Evolutionary conservation across 2,888 invertebrate species (phyloP).

Genomic region (Ptychoptera contaminata): DNA sequence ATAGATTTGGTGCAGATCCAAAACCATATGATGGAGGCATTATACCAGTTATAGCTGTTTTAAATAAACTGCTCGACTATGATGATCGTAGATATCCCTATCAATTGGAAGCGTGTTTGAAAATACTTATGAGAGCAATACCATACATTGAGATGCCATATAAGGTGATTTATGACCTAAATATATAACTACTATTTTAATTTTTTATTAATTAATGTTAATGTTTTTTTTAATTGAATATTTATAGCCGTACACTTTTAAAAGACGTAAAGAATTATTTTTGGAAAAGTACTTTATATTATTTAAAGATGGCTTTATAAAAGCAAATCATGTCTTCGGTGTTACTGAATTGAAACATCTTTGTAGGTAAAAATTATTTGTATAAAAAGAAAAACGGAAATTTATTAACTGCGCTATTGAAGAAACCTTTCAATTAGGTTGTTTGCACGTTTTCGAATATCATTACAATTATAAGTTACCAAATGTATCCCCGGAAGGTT

Average conservation of each 20-base stretch:
- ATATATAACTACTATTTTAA: neutral
- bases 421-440: too few relatives aligned
- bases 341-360: conserved; percentile 54
- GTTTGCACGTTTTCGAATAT: too few relatives aligned
- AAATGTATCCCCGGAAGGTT: too few relatives aligned
- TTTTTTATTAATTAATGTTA: conserved; percentile 28
- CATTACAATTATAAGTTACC: too few relatives aligned
- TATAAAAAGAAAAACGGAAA: neutral
- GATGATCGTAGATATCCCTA: conserved; percentile 45
- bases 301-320: conserved; percentile 25
- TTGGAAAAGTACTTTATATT: conserved; percentile 24
- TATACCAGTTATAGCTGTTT: conserved; percentile 44
- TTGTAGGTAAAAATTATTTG: conserved; percentile 32
- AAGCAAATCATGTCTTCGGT: conserved; percentile 27
- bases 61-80: conserved; percentile 45
- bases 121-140: conserved; percentile 47
- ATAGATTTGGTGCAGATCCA: conserved; percentile 48
- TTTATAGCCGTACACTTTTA: conserved; percentile 25
- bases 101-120: conserved; percentile 52
- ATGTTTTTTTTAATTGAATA: conserved; percentile 45
- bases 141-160: conserved; percentile 39
- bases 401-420: too few relatives aligned
- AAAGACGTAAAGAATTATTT: conserved; percentile 23
- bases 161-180: conserved; percentile 24
- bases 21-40: conserved; percentile 40